phyloP scores from a whole-genome alignment of 2,888 invertebrate species.

The Polyommatus icarus region DNA sequence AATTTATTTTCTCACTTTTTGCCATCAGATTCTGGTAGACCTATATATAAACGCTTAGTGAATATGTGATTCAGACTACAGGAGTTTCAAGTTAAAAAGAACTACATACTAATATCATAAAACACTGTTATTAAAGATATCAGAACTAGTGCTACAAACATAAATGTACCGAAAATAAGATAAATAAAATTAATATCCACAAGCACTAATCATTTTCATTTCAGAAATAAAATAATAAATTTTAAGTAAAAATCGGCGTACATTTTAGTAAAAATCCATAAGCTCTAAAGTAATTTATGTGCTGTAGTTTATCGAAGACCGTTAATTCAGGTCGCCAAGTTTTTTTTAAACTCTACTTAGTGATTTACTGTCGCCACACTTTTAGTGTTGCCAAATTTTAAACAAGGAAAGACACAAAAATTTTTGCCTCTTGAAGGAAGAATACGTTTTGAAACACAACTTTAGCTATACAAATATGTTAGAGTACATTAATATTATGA shows the following conservation, averaged over 20 bases:
- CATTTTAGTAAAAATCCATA: constrained; percentile 27
- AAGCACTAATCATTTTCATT: background rate
- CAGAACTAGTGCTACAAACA: too few relatives aligned
- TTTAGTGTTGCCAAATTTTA: constrained; percentile 16
- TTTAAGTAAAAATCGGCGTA: background rate
- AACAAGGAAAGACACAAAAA: background rate
- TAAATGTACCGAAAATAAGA: too few relatives aligned
- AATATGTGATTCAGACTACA: too few relatives aligned
- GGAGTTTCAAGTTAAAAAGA: too few relatives aligned
- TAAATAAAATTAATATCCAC: background rate
- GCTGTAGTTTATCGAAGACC: constrained; percentile 28
- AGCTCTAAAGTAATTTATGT: constrained; percentile 31
- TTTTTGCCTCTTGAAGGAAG: background rate
- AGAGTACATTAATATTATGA: too few relatives aligned
- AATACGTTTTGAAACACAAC: too few relatives aligned
- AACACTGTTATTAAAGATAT: too few relatives aligned
- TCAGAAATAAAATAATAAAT: background rate
- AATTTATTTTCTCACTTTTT: too few relatives aligned
- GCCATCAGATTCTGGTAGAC: too few relatives aligned
- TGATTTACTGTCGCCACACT: constrained; percentile 22
- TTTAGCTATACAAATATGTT: too few relatives aligned
- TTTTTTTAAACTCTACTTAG: constrained; percentile 20
- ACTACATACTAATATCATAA: too few relatives aligned
- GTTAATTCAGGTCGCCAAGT: constrained; percentile 30
- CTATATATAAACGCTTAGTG: too few relatives aligned